These are phyloP conservation scores for Octodon degus DNA, from an alignment of 2,113 vertebrate genomes.

Conservation along the genomic window DNA sequence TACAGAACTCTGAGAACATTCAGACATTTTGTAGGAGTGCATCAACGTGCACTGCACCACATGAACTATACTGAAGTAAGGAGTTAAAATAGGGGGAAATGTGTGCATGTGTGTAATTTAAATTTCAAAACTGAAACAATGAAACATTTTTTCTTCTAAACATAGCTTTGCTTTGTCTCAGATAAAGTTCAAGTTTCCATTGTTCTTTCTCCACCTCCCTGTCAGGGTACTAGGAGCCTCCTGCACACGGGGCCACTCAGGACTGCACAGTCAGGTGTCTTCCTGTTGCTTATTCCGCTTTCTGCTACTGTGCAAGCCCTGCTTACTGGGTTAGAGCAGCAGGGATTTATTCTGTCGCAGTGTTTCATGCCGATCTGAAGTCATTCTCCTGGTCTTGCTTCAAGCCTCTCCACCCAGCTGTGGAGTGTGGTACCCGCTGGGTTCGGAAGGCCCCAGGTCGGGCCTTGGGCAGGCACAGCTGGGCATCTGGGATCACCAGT, in stretches of 20 bases:
- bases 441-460: background rate
- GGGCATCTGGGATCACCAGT: no score
- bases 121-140: no score
- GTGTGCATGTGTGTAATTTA: background rate
- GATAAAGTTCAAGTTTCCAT: background rate
- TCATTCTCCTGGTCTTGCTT: background rate
- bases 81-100: background rate
- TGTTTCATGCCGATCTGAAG: background rate
- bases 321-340: background rate
- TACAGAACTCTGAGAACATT: background rate
- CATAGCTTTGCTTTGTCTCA: background rate
- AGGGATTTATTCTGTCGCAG: background rate
- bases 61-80: background rate
- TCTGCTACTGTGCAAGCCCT: background rate
- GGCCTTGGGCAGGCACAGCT: background rate
- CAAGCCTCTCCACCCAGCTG: background rate
- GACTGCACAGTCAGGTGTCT: background rate
- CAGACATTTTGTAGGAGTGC: background rate
- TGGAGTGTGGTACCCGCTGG: background rate
- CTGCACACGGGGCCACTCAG: rapidly evolving
- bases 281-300: background rate
- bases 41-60: background rate
- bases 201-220: background rate
- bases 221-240: background rate
- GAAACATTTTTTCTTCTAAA: background rate